Base-by-base conservation (phyloP, 2,113 vertebrate genomes). In the Phylloscopus trochiloides region DNA sequence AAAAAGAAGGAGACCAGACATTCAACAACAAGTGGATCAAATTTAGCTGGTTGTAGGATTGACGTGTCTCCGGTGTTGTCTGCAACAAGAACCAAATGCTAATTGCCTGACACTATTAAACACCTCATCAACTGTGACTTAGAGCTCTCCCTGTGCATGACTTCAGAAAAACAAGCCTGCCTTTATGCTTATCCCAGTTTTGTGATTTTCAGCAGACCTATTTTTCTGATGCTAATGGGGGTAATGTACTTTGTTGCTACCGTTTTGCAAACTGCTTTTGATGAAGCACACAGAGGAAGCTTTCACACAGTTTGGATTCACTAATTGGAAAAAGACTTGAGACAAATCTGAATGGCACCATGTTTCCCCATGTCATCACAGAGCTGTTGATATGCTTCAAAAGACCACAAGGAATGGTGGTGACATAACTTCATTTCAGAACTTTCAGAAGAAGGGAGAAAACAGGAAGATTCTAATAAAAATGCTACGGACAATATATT, bases 281-380 rank as follows among this genome's bases (percentile, higher is more conserved):
- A 90, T 29, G 86, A 84, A 78, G 68, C 3, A 1, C 43, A 75
- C 83, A 89, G 94, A 93, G 75, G 55, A 90, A 86, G 75, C 85
- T 96, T 95, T 95, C 85, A 83, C 70, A 76, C 58, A 74, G 78
- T 51, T 87, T 90, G 78, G 88, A 77, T 90, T 94, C 81, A 52
- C 81, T 96, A 93, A 93, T 83, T 96, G 92, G 82, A 96, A 96
- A 93, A 96, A 97, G 72, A 77, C 80, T 75, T 94, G 76, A 95
- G 78, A 92, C 59, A 77, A 86, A 92, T 92, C 75, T 94, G 90
- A 93, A 77, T 38, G 48, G 71, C 78, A 82, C 63, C 54, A 42
- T 75, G 80, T 68, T 96, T 91, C 94, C 77, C 84, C 34, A 52
- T 86, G 92, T 97, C 95, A 93, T 86, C 92, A 71, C 83, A 3